Conservation (phyloP, 2,797 vertebrate species). For the Bovichtus variegatus region DNA sequence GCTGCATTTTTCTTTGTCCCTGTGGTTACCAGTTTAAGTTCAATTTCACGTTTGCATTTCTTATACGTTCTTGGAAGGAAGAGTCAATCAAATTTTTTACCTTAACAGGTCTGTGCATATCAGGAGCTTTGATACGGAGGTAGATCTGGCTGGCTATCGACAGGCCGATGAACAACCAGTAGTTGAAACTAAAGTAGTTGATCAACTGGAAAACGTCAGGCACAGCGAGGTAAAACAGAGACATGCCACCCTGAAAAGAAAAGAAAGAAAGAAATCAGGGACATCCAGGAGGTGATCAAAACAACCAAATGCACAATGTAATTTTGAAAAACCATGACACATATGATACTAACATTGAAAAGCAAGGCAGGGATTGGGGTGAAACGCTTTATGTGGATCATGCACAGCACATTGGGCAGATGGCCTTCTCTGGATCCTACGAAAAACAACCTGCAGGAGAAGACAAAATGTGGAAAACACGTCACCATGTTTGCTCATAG, state of each 20-base stretch:
- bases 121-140: constrained; percentile 85
- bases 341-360: constrained; percentile 84
- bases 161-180: constrained; percentile 90
- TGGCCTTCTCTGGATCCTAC: constrained; percentile 90
- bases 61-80: neutral
- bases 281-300: neutral
- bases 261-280: neutral
- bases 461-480: neutral
- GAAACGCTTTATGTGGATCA: constrained; percentile 87
- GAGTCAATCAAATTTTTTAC: constrained; percentile 50
- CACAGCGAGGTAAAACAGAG: constrained; percentile 85
- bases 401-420: constrained; percentile 86
- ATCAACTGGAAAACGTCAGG: constrained; percentile 88
- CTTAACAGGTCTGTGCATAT: constrained; percentile 85
- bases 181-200: constrained; percentile 91
- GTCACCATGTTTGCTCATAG: neutral
- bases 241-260: constrained; percentile 83
- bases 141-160: constrained; percentile 88
- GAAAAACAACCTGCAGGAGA: constrained; percentile 85
- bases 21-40: neutral
- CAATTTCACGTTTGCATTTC: neutral
- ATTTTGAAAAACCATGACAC: neutral
- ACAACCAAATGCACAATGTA: neutral
- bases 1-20: neutral
- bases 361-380: constrained; percentile 90